Percentiles rank a stretch among this genome's conserved stretches.
phyloP scores from a whole-genome alignment of 1,140 invertebrate species.

The Hyphantria cunea region DNA sequence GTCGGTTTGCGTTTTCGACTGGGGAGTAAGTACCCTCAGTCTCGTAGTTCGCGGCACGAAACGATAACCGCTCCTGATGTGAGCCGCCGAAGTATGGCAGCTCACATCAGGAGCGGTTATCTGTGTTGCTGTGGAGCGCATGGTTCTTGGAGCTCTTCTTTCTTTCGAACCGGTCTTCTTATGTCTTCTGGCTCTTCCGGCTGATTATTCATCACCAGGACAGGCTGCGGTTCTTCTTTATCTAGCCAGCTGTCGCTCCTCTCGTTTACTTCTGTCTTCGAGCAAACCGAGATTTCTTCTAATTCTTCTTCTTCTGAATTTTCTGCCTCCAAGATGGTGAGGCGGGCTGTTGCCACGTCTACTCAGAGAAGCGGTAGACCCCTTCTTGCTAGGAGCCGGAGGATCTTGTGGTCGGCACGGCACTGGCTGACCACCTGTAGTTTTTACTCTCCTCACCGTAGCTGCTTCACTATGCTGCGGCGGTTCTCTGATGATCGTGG shows the following conservation, averaged over 20 bases:
- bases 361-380: no score
- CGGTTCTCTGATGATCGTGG: no score
- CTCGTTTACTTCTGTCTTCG: constrained; percentile 6
- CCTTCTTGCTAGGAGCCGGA: no score
- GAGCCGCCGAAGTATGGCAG: constrained; percentile 16
- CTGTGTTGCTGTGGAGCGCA: neutral
- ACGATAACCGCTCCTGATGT: constrained; percentile 30
- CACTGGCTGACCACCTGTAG: no score
- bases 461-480: no score
- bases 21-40: constrained; percentile 1
- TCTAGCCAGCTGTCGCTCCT: constrained; percentile 11
- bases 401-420: no score
- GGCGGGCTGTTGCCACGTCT: constrained; percentile 7
- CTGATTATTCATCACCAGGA: neutral
- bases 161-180: neutral
- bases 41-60: constrained; percentile 21
- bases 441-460: no score
- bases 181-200: neutral
- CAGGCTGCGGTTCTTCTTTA: neutral
- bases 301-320: constrained; percentile 1
- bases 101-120: neutral
- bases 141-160: neutral
- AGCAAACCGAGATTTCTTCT: constrained; percentile 9
- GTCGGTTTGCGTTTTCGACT: constrained; percentile 21
- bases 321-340: constrained; percentile 2